Evolutionary conservation across 2,113 vertebrate genomes (phyloP).

Genomic region (Tichodroma muraria): DNA sequence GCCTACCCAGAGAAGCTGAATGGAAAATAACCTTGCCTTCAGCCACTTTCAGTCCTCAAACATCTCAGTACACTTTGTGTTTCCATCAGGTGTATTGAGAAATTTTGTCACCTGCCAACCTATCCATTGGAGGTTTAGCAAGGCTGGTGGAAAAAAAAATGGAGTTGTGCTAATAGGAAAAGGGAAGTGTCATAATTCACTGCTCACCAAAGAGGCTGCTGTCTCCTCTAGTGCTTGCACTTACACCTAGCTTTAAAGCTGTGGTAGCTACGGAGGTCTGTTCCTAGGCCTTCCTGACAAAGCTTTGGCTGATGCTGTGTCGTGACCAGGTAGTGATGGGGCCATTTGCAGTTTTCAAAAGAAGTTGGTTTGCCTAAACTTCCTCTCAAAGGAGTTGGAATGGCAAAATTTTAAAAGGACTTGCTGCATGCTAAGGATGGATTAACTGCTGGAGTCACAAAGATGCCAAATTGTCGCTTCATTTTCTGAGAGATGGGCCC

Average conservation of each 20-base stretch:
- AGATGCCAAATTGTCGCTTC: not conserved
- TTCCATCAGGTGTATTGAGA: not conserved
- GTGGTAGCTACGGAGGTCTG: not conserved
- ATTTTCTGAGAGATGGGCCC: not conserved
- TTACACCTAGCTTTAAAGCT: not conserved
- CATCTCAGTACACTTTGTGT: not conserved
- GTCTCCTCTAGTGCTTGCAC: not conserved
- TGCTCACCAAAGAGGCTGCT: not conserved
- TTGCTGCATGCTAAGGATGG: not conserved
- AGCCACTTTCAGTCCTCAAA: not conserved
- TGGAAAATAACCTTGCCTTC: not conserved
- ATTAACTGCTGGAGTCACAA: not conserved
- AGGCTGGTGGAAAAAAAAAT: not conserved
- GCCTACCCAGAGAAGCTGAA: not conserved
- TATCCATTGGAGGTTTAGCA: not conserved
- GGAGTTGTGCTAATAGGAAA: not conserved
- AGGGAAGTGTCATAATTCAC: not conserved
- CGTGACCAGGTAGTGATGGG: not conserved
- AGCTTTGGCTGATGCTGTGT: not conserved
- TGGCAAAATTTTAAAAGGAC: not conserved
- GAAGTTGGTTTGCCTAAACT: not conserved
- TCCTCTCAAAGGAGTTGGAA: not conserved
- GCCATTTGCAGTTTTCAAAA: not conserved
- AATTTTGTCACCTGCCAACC: fast-evolving
- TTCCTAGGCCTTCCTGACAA: not conserved